phyloP scores from a whole-genome alignment of 2,113 vertebrate genomes.

The Dasyurus viverrinus region DNA sequence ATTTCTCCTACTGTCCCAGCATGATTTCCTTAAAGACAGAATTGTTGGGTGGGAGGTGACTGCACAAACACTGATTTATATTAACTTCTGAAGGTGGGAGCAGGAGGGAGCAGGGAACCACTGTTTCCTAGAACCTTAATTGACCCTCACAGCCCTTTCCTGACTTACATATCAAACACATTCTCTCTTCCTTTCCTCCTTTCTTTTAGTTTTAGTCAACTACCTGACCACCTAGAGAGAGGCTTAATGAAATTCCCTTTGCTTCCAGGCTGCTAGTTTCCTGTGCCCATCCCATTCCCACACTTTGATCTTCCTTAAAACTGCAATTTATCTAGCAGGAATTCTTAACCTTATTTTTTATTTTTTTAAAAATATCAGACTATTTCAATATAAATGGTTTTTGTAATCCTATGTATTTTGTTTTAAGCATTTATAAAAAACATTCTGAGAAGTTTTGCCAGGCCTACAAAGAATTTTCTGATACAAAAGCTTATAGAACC shows the following conservation, averaged over 20 bases:
- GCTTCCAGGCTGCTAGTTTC: not conserved
- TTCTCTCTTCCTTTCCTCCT: not conserved
- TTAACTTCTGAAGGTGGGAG: not conserved
- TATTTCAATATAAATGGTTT: not conserved
- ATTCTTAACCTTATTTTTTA: not conserved
- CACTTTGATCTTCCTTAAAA: not conserved
- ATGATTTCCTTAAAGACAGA: not conserved
- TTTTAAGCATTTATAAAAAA: not conserved
- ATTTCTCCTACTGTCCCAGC: not conserved
- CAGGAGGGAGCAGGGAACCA: not conserved
- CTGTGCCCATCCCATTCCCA: not conserved
- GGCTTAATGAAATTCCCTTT: not conserved
- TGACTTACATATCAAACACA: not conserved
- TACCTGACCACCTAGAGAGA: not conserved
- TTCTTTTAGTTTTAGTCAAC: not conserved
- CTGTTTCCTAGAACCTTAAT: not conserved
- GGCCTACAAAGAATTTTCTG: not conserved
- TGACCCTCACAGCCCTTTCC: not conserved
- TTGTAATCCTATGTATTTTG: not conserved
- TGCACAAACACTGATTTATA: not conserved
- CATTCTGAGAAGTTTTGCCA: not conserved
- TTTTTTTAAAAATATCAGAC: not conserved
- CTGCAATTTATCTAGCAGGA: not conserved
- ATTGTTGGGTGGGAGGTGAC: not conserved
- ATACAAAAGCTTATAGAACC: not conserved